phyloP scores from a whole-genome alignment of 2,113 vertebrate species.

The Bufo gargarizans region DNA sequence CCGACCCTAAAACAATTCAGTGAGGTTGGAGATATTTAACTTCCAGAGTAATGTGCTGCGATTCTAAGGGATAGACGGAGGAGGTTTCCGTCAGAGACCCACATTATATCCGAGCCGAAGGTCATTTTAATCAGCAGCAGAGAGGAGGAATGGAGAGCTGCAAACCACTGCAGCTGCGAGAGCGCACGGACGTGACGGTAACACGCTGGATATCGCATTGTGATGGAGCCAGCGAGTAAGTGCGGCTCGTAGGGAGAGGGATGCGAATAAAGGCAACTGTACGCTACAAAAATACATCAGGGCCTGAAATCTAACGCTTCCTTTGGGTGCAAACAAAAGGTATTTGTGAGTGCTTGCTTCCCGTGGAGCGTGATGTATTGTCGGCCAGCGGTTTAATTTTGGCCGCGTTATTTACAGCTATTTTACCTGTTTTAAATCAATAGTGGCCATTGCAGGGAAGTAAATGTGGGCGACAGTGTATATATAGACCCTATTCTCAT shows the following conservation, averaged over 20 bases:
- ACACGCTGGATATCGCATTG: conserved; percentile 22
- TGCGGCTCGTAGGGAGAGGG: not conserved
- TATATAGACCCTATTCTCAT: not conserved
- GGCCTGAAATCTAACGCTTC: not conserved
- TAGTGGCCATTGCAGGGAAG: conserved; percentile 1
- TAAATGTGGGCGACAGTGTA: conserved; percentile 1
- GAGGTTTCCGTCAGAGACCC: conserved; percentile 1
- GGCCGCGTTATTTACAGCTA: not conserved
- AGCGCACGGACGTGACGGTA: not conserved
- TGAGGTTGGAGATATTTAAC: conserved; percentile 19
- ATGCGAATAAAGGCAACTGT: not conserved
- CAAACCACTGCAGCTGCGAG: not conserved
- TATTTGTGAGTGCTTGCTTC: not conserved
- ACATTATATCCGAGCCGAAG: conserved; percentile 18
- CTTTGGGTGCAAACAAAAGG: conserved; percentile 18
- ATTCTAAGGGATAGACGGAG: conserved; percentile 32
- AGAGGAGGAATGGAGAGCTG: not conserved
- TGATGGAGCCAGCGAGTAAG: not conserved
- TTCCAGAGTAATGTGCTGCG: not conserved
- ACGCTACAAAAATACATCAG: not conserved
- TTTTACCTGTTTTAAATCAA: conserved; percentile 7
- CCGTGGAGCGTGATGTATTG: not conserved
- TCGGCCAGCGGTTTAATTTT: not conserved
- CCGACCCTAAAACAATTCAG: conserved; percentile 20
- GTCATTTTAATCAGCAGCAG: conserved; percentile 38